Evolutionary conservation across 2,797 vertebrate genomes (phyloP), one percentile per base, ranked within the genome.

Genomic region (Leontopithecus rosalia): DNA sequence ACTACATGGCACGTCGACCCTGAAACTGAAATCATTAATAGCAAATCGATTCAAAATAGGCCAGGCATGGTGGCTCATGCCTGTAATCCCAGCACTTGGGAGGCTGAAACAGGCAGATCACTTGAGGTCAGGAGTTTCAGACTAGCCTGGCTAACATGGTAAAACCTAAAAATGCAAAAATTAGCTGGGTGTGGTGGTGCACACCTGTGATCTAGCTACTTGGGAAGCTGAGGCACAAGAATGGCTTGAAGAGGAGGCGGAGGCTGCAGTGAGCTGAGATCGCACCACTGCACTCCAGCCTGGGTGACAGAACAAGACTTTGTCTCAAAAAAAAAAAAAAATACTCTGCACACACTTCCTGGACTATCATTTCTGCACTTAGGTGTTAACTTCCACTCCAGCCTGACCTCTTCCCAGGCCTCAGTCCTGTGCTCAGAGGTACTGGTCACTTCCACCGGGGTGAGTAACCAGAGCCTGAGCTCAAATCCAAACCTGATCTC

Each of bases 1-100:
- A 55, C 90, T 94, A 61, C 67, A 5, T 91, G 90, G 43, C 92
- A 39, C 91, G 84, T 96, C 46, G 73, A 52, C 46, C 24, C 82
- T 81, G 46, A 90, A 96, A 92, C 90, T 20, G 55, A 67, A 58
- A 82, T 82, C 75, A 15, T 58, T 48, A 7, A 72, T 19, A 77
- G 70, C 14, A 48, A 80, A 91, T 19, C 14, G 13, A 58, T 30
- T 72, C n/a, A 28, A 91, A 58, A 46, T 67, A 67, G 15, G 64
- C 33, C 15, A 4, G 33, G 33, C 30, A 2, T 17, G 64, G 64
- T 67, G 64, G 33, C 33, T 67, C 15, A 67, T 67, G 4, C 33
- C 3, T 67, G 33, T 67, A 67, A 67, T 9, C 3, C 33, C 33
- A 9, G 64, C 15, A 67, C 15, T 67, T 67, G 64, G 64, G 64